Conservation (phyloP, 2,113 vertebrate genomes). For the Phalacrocorax pelagicus region DNA sequence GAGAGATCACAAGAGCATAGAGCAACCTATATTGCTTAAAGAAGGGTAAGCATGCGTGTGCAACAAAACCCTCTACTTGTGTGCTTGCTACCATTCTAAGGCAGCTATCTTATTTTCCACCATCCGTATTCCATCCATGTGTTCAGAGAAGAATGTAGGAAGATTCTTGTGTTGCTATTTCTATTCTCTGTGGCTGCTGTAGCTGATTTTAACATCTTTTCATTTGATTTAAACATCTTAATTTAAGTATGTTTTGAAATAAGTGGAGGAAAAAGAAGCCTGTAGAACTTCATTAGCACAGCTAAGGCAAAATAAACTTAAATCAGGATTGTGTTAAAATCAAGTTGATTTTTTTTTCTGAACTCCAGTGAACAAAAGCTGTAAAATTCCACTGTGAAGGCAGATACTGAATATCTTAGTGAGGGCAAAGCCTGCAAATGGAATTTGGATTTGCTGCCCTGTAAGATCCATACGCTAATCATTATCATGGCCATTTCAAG, state of each 20-base stretch:
- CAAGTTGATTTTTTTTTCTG: not conserved
- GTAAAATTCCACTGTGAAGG: not conserved
- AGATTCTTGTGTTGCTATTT: not conserved
- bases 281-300: not conserved
- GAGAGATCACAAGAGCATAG: constrained; percentile 94
- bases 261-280: not conserved
- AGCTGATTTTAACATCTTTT: constrained; percentile 5
- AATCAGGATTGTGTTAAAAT: not conserved
- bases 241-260: not conserved
- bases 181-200: not conserved
- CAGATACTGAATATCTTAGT: not conserved
- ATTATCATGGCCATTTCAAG: not conserved
- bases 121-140: not conserved
- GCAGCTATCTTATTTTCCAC: not conserved
- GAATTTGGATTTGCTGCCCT: not conserved
- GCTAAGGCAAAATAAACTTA: not conserved
- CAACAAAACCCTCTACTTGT: not conserved
- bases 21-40: constrained; percentile 96
- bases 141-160: not conserved
- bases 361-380: not conserved
- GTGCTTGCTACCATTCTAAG: not conserved
- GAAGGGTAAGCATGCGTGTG: constrained; percentile 86
- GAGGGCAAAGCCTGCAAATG: not conserved
- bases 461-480: not conserved
- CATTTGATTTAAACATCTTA: not conserved